A percentile compares a stretch with the other conserved stretches of the same genome.
These are phyloP conservation scores for Bufotes viridis DNA, from an alignment of 2,797 vertebrate genomes.

Conservation along the genomic window DNA sequence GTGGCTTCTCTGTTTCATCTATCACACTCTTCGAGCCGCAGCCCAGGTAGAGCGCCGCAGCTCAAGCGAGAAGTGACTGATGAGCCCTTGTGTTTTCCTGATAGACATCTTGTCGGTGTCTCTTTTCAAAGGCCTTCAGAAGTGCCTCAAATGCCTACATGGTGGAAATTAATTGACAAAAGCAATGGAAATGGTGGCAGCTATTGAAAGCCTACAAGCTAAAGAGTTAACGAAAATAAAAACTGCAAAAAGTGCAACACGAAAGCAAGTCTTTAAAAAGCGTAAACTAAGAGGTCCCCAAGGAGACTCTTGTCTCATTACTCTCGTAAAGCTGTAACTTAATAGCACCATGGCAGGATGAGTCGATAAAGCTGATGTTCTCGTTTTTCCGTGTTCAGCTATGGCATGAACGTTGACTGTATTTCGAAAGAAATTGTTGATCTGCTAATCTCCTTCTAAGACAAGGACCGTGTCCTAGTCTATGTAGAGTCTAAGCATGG, in stretches of 20 bases:
- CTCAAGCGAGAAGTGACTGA: constrained; percentile 54
- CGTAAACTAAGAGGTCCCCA: constrained; percentile 76
- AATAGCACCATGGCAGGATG: constrained; percentile 75
- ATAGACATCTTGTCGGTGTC: constrained; percentile 59
- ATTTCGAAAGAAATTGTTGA: constrained; percentile 53
- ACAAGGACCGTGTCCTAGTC: constrained; percentile 22
- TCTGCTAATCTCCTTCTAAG: constrained; percentile 53
- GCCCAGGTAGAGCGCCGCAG: constrained; percentile 62
- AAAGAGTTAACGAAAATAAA: constrained; percentile 26
- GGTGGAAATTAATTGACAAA: constrained; percentile 54
- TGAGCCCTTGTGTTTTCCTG: constrained; percentile 55
- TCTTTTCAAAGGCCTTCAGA: constrained; percentile 64
- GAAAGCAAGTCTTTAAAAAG: constrained; percentile 60
- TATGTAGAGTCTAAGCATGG: constrained; percentile 24
- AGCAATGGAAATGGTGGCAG: not conserved
- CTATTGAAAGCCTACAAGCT: constrained; percentile 1
- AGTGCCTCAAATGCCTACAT: constrained; percentile 65
- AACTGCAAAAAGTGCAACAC: constrained; percentile 37
- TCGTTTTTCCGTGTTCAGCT: constrained; percentile 47
- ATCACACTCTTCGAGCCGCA: constrained; percentile 63
- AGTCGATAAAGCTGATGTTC: constrained; percentile 73
- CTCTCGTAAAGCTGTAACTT: constrained; percentile 79
- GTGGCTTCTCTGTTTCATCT: constrained; percentile 77
- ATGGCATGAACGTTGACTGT: constrained; percentile 38
- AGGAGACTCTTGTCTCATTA: constrained; percentile 71